Conservation (phyloP, 2,888 invertebrate species). For the Pseudolycoriella hygida region DNA sequence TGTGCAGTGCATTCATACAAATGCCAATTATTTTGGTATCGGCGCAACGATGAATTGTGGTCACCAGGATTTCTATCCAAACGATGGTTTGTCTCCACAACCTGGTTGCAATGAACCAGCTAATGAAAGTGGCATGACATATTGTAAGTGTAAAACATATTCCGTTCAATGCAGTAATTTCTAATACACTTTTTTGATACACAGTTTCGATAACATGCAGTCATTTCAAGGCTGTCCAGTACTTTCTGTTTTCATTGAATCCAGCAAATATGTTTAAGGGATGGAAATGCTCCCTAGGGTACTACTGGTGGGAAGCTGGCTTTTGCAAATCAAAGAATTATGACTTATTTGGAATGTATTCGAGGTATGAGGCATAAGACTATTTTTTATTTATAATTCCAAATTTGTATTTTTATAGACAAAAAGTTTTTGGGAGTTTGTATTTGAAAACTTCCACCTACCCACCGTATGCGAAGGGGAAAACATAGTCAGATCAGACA, state of each 20-base stretch:
- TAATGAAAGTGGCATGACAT: background rate
- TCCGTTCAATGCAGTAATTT: background rate
- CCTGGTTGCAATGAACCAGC: conserved; percentile 4
- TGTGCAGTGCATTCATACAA: conserved; percentile 8
- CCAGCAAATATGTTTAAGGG: conserved; percentile 1
- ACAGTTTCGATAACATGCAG: background rate
- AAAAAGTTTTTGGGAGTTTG: background rate
- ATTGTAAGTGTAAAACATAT: background rate
- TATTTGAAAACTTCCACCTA: background rate
- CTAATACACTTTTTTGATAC: background rate
- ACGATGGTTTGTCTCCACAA: conserved; percentile 7
- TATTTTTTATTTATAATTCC: too few species aligned
- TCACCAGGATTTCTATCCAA: conserved; percentile 8
- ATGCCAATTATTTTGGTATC: conserved; percentile 1
- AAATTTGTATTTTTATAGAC: too few species aligned
- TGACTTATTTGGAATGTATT: conserved; percentile 2
- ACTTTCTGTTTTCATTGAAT: conserved; percentile 1
- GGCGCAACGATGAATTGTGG: background rate
- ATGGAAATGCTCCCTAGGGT: background rate
- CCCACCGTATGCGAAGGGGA: background rate
- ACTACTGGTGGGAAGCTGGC: background rate
- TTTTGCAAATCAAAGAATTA: background rate
- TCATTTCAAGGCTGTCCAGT: conserved; percentile 3
- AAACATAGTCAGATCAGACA: too few species aligned
- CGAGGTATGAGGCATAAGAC: too few species aligned